These are phyloP conservation scores for Corythoichthys intestinalis DNA, from an alignment of 2,113 vertebrate genomes.

Conservation along the genomic window DNA sequence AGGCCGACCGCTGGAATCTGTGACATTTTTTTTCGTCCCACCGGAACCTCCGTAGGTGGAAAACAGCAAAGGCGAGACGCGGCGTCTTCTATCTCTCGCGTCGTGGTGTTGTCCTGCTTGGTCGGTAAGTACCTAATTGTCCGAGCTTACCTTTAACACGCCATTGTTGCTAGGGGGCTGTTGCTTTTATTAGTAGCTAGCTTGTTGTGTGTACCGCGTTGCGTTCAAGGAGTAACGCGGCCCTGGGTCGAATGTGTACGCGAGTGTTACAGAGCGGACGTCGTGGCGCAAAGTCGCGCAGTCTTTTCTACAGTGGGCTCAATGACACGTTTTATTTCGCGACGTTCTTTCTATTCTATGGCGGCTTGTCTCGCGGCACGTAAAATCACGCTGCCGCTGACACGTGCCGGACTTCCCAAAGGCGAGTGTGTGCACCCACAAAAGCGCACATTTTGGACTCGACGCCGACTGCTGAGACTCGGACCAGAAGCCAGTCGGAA, in stretches of 20 bases:
- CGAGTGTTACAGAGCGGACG: constrained; percentile 11
- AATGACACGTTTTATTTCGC: background rate
- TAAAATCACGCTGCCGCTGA: constrained; percentile 10
- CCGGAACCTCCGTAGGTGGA: constrained; percentile 56
- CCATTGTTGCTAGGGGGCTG: constrained; percentile 3
- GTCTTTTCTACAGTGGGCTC: background rate
- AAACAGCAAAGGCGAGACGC: constrained; percentile 31
- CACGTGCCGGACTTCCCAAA: constrained; percentile 50
- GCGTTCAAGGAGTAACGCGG: constrained; percentile 24
- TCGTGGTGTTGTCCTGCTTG: constrained; percentile 51
- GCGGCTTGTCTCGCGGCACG: background rate
- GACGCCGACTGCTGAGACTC: background rate
- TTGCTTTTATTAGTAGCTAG: constrained; percentile 5
- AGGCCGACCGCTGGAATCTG: constrained; percentile 52
- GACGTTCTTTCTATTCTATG: background rate
- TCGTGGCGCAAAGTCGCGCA: background rate
- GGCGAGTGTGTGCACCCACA: constrained; percentile 20
- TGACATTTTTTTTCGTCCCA: constrained; percentile 45
- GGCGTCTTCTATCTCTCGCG: constrained; percentile 22
- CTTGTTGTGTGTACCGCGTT: constrained; percentile 4
- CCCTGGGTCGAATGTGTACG: constrained; percentile 34
- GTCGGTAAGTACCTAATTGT: constrained; percentile 58
- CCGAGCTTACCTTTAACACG: background rate
- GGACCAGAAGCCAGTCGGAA: background rate
- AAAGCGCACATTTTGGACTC: constrained; percentile 1